Conservation (phyloP, 2,888 invertebrate genomes). For the Augochlorella aurata region DNA sequence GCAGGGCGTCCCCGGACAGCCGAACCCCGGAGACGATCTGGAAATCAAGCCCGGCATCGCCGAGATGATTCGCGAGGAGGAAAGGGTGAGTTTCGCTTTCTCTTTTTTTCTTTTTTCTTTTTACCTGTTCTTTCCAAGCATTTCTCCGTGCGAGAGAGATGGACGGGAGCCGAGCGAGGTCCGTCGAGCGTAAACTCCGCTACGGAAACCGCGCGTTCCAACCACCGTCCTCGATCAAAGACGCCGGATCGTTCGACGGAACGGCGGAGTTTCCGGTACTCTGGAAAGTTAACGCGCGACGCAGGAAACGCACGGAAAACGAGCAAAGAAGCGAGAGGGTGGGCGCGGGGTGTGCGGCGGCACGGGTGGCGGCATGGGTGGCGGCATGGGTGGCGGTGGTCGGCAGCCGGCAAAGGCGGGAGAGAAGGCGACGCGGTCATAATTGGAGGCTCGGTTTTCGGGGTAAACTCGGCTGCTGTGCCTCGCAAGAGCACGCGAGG, state of each 20-base stretch:
- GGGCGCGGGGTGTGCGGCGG: constrained; percentile 3
- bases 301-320: not conserved
- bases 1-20: constrained; percentile 64
- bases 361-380: not conserved
- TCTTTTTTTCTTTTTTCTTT: not conserved
- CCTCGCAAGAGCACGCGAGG: constrained; percentile 8
- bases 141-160: not conserved
- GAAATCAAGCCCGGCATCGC: constrained; percentile 97
- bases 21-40: constrained; percentile 86
- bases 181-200: not conserved
- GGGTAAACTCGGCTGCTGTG: not conserved
- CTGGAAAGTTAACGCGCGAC: not conserved
- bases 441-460: constrained; percentile 40
- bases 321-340: not conserved
- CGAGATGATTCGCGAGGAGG: constrained; percentile 98
- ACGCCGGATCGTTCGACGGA: not conserved
- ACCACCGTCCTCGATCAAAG: not conserved
- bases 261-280: no score
- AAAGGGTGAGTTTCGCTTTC: constrained; percentile 89
- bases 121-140: not conserved
- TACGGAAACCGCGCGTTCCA: not conserved
- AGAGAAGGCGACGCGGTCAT: constrained; percentile 39
- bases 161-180: not conserved
- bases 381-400: not conserved
- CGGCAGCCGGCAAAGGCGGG: not conserved